Evolutionary conservation across 2,797 vertebrate species (phyloP).

Genomic region (Ispidina lecontei): DNA sequence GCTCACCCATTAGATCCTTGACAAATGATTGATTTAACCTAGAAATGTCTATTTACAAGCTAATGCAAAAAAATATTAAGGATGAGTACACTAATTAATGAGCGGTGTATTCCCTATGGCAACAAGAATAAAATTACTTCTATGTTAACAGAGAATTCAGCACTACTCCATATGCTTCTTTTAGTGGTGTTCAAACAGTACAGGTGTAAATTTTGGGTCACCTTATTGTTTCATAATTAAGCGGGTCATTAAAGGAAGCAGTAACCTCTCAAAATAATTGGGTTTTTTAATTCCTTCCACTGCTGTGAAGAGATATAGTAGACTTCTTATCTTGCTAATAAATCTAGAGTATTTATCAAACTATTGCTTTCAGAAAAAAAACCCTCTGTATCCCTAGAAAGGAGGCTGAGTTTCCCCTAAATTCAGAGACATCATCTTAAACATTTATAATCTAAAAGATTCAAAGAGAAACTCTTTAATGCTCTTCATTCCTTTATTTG

Average conservation of each 20-base stretch:
- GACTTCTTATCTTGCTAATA: background rate
- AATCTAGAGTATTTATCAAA: background rate
- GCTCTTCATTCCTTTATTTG: background rate
- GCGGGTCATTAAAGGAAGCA: background rate
- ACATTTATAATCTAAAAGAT: background rate
- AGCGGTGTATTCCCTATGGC: conserved; percentile 11
- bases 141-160: conserved; percentile 19
- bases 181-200: background rate
- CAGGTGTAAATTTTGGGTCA: conserved; percentile 1
- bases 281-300: background rate
- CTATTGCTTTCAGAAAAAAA: background rate
- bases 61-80: conserved; percentile 21
- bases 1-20: conserved; percentile 7
- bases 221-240: background rate
- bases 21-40: conserved; percentile 48
- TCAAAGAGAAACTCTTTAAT: background rate
- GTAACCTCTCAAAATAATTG: background rate
- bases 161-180: background rate
- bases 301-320: background rate
- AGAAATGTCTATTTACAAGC: conserved; percentile 41
- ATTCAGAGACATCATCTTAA: background rate
- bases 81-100: conserved; percentile 44
- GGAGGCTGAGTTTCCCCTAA: background rate
- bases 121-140: conserved; percentile 1
- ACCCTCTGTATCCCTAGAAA: background rate